These are phyloP conservation scores for Drosophila tani DNA, from an alignment of 1,140 invertebrate species.

Conservation along the genomic window DNA sequence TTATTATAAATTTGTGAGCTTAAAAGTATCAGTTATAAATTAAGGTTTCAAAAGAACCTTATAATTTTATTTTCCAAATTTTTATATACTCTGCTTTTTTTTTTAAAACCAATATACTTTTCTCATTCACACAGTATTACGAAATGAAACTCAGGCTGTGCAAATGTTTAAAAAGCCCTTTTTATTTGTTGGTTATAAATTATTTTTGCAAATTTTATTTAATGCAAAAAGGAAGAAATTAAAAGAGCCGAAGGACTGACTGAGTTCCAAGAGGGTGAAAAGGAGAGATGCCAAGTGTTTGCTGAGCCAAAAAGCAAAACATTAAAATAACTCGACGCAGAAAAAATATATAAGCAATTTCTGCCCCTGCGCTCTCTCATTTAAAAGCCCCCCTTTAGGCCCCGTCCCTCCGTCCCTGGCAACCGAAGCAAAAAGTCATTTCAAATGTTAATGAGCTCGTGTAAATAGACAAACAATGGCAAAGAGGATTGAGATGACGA, in stretches of 20 bases:
- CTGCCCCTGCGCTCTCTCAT: conserved; percentile 3
- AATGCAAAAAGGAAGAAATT: conserved; percentile 70
- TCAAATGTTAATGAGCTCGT: conserved; percentile 83
- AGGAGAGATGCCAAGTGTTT: conserved; percentile 50
- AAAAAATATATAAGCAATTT: conserved; percentile 37
- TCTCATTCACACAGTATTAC: background rate
- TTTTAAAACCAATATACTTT: background rate
- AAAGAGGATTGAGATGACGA: conserved; percentile 40
- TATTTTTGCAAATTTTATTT: conserved; percentile 82
- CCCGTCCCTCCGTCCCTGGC: conserved; percentile 2
- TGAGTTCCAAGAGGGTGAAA: background rate
- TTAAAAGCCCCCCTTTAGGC: conserved; percentile 9
- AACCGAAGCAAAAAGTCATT: conserved; percentile 73
- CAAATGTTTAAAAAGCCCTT: conserved; percentile 64
- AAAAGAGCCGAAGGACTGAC: conserved; percentile 41
- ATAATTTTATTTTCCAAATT: background rate
- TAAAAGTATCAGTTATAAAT: background rate
- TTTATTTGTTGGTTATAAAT: conserved; percentile 63
- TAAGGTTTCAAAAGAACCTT: background rate
- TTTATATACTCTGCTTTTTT: too few species aligned
- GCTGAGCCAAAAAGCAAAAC: conserved; percentile 62
- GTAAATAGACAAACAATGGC: conserved; percentile 82
- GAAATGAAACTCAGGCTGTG: conserved; percentile 16
- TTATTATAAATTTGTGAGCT: background rate
- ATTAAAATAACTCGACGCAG: conserved; percentile 68